Evolutionary conservation across 2,113 vertebrate species (phyloP), one percentile per base, ranked within the genome.

Genomic region (Lycaon pictus): DNA sequence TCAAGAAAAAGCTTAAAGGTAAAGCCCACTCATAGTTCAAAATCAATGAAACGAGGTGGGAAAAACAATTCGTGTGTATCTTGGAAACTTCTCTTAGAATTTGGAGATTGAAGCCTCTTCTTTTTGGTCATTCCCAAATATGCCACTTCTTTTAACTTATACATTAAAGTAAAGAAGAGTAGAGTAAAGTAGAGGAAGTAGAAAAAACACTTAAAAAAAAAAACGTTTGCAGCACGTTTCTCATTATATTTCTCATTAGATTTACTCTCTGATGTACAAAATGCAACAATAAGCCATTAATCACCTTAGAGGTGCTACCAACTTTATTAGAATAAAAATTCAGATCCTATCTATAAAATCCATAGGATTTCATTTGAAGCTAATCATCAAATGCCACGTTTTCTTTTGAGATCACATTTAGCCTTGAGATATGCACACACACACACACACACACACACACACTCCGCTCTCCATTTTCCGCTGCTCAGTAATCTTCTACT

Each of bases 71-170:
- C 53, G 53, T 43, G 20, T 11, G 32, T 32, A 29, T 69, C 58
- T 83, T 17, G 32, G 69, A 83, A 89, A 25, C 19, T 93, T 93
- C 60, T 67, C 87, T 96, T 79, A n/a, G 53, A 84, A 89, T 96
- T 77, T 88, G 29, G 51, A 62, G n/a, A 69, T 22, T 56, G 7
- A 93, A 96, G 67, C 32, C 10, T 76, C 22, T 81, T 69, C 29
- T 82, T 74, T 67, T 80, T 43, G 4, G 35, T 32, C 37, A 60
- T 35, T 91, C n/a, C 25, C 58, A 55, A 65, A 77, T 5, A 93
- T 71, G 63, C 3, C 55, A 62, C 11, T 88, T 96, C 29, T 89
- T 89, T 84, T 67, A 89, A 89, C 53, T 60, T 4, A 48, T 60
- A 37, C 25, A 16, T 67, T 77, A 93, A 60, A 83, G 11, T 63